These are phyloP conservation scores for Clarias pachynema DNA, from an alignment of 2,797 vertebrate species.

Conservation along the genomic window DNA sequence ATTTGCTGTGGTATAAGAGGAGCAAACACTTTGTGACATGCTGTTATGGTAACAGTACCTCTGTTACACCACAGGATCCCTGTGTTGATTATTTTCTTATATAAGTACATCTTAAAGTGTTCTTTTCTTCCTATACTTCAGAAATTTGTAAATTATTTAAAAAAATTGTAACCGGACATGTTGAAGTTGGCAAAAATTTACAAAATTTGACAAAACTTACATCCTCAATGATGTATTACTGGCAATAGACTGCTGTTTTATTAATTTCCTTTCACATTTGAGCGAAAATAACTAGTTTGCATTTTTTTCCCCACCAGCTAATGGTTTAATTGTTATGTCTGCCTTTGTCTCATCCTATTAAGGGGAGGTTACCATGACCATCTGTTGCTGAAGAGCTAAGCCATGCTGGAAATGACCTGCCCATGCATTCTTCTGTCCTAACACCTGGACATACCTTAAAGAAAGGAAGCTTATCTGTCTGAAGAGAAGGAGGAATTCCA, in stretches of 20 bases:
- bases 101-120: background rate
- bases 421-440: constrained; percentile 31
- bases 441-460: constrained; percentile 51
- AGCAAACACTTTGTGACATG: too few species aligned
- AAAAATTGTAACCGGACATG: too few species aligned
- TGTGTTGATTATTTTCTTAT: background rate
- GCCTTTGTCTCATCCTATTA: constrained; percentile 46
- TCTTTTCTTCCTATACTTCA: background rate
- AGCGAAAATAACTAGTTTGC: background rate
- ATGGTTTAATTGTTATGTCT: constrained; percentile 1
- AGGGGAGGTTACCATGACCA: constrained; percentile 45
- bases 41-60: background rate
- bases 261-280: background rate
- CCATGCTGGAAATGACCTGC: constrained; percentile 32
- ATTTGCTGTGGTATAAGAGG: background rate
- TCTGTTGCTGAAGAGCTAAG: constrained; percentile 11
- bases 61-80: background rate
- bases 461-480: constrained; percentile 43
- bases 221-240: background rate
- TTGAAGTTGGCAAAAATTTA: background rate
- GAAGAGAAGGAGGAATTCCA: constrained; percentile 33
- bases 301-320: background rate
- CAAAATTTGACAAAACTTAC: background rate
- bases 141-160: background rate
- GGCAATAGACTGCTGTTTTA: background rate